These are phyloP conservation scores for Tetramorium parvispinum DNA, from an alignment of 1,140 invertebrate species.

Conservation along the genomic window DNA sequence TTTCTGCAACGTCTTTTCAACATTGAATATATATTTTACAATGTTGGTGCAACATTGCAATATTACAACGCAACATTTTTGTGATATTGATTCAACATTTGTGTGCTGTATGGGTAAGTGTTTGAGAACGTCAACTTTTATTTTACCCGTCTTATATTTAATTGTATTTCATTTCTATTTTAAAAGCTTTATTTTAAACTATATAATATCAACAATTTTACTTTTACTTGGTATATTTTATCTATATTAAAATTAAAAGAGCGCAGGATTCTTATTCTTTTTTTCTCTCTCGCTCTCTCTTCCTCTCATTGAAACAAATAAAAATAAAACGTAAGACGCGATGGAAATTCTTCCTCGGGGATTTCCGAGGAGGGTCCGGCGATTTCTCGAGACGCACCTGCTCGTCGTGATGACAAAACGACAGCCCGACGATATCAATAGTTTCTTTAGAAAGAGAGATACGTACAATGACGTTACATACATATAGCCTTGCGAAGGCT, in stretches of 20 bases:
- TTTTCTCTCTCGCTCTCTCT: no score
- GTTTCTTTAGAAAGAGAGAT: neutral
- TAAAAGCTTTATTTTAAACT: neutral
- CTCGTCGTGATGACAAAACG: neutral
- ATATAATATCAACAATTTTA: neutral
- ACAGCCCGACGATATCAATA: neutral
- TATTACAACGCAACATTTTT: no score
- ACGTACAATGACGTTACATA: neutral
- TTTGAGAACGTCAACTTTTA: no score
- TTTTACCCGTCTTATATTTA: no score
- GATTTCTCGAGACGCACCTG: neutral
- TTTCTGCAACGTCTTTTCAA: no score
- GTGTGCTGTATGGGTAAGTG: no score
- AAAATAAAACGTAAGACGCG: neutral
- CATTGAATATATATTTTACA: no score
- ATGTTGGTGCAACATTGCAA: no score
- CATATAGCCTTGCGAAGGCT: slow-evolving; percentile 24
- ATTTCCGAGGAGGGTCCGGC: neutral
- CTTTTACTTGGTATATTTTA: no score
- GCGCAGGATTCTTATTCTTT: neutral
- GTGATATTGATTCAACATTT: no score
- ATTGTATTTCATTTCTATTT: no score
- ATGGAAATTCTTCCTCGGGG: neutral
- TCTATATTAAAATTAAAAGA: neutral
- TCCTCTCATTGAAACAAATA: neutral